Evolutionary conservation across 2,113 vertebrate genomes (phyloP).

Genomic region (Neodontobutis hainanensis): DNA sequence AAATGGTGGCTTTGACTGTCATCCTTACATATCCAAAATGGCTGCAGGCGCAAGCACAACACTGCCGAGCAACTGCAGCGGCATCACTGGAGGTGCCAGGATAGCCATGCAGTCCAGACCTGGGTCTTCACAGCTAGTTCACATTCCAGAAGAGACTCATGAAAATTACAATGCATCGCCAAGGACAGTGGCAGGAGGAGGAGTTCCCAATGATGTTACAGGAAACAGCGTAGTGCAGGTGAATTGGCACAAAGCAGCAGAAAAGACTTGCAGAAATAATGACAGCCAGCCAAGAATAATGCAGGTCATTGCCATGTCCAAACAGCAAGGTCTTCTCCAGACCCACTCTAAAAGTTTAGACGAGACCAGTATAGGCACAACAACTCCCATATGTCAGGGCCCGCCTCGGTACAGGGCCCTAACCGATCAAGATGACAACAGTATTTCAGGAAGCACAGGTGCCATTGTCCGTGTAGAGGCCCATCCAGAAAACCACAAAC

Average conservation of each 20-base stretch:
- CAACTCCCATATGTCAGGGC: conserved; percentile 85
- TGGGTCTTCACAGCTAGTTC: conserved; percentile 93
- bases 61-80: conserved; percentile 85
- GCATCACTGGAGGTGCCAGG: conserved; percentile 87
- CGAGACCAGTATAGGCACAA: conserved; percentile 58
- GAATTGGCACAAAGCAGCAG: conserved; percentile 92
- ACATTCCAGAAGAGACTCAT: conserved; percentile 96
- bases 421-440: conserved; percentile 84
- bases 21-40: conserved; percentile 82
- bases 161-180: conserved; percentile 85
- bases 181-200: conserved; percentile 68
- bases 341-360: conserved; percentile 87
- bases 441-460: conserved; percentile 68
- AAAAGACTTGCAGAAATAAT: conserved; percentile 88
- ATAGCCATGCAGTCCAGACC: conserved; percentile 93
- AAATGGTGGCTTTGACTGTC: conserved; percentile 81
- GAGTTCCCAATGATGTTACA: conserved; percentile 1
- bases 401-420: conserved; percentile 85
- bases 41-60: conserved; percentile 85
- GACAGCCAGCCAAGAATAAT: conserved; percentile 89
- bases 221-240: conserved; percentile 74
- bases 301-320: conserved; percentile 98
- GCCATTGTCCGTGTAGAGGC: conserved; percentile 93
- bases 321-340: conserved; percentile 95
- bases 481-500: conserved; percentile 90